phyloP scores from a whole-genome alignment of 2,888 invertebrate genomes.

The Drosophila niveifrons region DNA sequence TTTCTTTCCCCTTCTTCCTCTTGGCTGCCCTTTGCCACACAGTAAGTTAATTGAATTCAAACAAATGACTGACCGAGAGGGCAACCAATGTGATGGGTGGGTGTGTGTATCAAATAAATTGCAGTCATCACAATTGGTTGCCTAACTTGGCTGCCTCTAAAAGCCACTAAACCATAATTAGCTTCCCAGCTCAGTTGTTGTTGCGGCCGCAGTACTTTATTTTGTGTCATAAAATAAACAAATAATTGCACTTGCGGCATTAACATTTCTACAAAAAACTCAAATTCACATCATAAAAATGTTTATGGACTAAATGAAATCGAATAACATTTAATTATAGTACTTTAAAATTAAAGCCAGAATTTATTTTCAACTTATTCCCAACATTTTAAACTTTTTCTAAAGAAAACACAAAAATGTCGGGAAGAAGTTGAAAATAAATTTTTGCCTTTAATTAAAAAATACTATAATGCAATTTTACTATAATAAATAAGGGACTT shows the following conservation, averaged over 20 bases:
- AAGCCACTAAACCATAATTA: constrained; percentile 21
- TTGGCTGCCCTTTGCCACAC: constrained; percentile 1
- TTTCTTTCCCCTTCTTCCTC: background rate
- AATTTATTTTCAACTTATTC: background rate
- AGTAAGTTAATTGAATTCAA: constrained; percentile 71
- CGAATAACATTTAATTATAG: background rate
- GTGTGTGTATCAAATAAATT: constrained; percentile 42
- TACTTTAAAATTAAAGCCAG: background rate
- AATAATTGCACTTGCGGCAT: background rate
- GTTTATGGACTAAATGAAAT: background rate
- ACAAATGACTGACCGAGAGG: constrained; percentile 35
- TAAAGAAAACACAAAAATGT: no score
- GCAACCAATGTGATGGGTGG: constrained; percentile 4
- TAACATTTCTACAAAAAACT: background rate
- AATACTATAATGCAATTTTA: no score
- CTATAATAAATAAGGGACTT: no score
- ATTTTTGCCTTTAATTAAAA: no score
- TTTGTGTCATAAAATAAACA: background rate
- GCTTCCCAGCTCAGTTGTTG: background rate
- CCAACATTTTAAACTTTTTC: no score
- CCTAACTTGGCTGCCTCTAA: constrained; percentile 10
- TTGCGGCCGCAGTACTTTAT: background rate
- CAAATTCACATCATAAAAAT: background rate
- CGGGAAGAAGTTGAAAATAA: no score
- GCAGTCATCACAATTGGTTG: constrained; percentile 40